Percentiles rank a stretch among this genome's conserved stretches.
Conservation (phyloP, 1,140 invertebrate genomes). For the Portunus trituberculatus region DNA sequence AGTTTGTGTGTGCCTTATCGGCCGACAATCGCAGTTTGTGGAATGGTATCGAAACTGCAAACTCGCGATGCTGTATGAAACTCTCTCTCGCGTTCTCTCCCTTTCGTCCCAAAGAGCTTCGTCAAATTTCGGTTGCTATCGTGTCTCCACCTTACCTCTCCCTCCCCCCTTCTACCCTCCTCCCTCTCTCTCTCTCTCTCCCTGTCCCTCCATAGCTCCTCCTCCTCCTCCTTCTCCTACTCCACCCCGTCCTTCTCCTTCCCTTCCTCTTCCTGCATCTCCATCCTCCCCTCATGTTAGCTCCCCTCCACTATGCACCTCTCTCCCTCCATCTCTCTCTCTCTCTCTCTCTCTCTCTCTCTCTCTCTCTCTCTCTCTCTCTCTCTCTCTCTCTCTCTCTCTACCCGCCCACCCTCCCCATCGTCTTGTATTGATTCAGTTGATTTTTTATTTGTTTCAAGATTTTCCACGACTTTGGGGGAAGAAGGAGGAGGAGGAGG, state of each 20-base stretch:
- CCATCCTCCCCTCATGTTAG: not conserved
- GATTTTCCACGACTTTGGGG: constrained; percentile 54
- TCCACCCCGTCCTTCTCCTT: not conserved
- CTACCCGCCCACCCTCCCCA: constrained; percentile 26
- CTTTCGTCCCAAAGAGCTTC: constrained; percentile 47
- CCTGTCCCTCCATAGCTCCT: not conserved
- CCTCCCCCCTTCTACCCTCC: constrained; percentile 14
- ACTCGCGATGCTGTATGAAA: constrained; percentile 59
- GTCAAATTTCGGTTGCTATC: constrained; percentile 49
- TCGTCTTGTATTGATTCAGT: constrained; percentile 72
- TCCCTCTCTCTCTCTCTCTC: not conserved
- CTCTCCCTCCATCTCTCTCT: constrained; percentile 5
- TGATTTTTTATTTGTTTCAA: constrained; percentile 72
- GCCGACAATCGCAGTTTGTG: constrained; percentile 53
- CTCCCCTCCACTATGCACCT: not conserved
- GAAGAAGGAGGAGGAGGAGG: not conserved
- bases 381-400: not conserved
- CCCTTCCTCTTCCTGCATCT: constrained; percentile 4
- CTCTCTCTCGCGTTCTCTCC: constrained; percentile 31
- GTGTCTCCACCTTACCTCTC: constrained; percentile 29
- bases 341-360: constrained; percentile 25
- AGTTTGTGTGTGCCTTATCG: constrained; percentile 70
- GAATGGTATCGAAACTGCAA: constrained; percentile 66
- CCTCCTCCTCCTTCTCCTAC: not conserved
- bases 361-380: not conserved